Base-by-base conservation (phyloP, 2,888 invertebrate genomes). In the Cremastinae sp. region DNA sequence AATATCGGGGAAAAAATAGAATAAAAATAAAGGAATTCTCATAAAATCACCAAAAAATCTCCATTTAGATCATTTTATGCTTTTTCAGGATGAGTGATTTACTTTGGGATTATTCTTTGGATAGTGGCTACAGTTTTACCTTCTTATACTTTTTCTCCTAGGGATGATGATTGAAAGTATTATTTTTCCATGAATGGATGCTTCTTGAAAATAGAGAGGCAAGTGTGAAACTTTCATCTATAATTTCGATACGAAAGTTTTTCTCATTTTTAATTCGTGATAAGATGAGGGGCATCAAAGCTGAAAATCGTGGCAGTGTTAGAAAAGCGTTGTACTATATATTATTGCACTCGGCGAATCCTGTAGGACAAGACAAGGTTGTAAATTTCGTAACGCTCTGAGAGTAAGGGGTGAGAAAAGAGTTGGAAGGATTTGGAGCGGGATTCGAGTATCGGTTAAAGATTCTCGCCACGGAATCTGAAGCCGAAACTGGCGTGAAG, bases 401-500 rank as follows among this genome's bases (percentile, higher is more conserved):
- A 14, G 20, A 38, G 51, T 49, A 36, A 36, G 14, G 56, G 49
- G 38, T 36, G 43, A 68, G 8, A 45, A 18, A 51, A 12, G 45
- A 70, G 76, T 74, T 70, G 2, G 66, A 74, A 75, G 66, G 73
- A 75, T 77, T n/a, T 73, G 79, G 76, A 79, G 62, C 64, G 77
- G 66, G 49, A 38, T 12, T 34, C 59, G 56, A 73, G 73, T 73
- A 65, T 77, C 61, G 76, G 76, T 77, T 80, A 71, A 79, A 72
- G 74, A 80, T 70, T 80, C 79, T 80, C 74, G 69, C 71, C 59
- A 41, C 70, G 79, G 77, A 65, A 75, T 77, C 54, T 45, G 34
- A 70, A 73, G 76, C 73, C 73, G 65, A 73, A 74, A 68, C 43
- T 53, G 45, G 54, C 22, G 69, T 34, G 49, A 58, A 49, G 45